Conservation (phyloP, 2,113 vertebrate genomes). For the Eira barbara region DNA sequence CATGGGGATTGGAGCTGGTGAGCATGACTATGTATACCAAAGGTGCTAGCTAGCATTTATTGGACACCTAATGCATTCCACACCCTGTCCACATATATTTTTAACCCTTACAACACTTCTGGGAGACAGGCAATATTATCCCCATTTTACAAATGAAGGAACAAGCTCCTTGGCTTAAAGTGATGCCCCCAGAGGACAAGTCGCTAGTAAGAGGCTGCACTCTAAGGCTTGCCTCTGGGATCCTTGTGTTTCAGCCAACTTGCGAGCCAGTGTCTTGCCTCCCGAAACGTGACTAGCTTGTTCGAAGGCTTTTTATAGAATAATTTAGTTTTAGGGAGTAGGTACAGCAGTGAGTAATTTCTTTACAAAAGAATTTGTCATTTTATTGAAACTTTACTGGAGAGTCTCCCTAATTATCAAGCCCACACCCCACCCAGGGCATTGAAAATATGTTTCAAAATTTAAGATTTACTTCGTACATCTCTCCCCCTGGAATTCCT, state of each 20-base stretch:
- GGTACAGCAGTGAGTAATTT: constrained; percentile 62
- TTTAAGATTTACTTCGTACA: constrained; percentile 40
- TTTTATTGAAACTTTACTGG: constrained; percentile 62
- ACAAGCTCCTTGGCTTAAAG: not conserved
- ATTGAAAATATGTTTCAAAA: constrained; percentile 55
- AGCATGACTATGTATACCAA: no score
- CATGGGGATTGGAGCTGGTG: not conserved
- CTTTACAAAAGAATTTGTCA: constrained; percentile 67
- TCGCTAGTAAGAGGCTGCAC: not conserved
- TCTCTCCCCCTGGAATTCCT: constrained; percentile 39
- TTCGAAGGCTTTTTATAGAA: constrained; percentile 60
- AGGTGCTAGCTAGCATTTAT: not conserved
- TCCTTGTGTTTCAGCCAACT: not conserved
- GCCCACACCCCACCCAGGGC: constrained; percentile 53
- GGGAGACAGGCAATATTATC: not conserved
- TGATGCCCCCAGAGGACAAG: not conserved
- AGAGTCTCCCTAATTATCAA: constrained; percentile 61
- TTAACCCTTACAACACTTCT: not conserved
- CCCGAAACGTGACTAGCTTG: not conserved
- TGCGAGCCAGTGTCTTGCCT: not conserved
- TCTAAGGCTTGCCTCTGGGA: not conserved
- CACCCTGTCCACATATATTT: not conserved
- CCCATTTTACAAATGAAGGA: not conserved
- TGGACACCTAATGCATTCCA: not conserved
- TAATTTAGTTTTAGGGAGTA: constrained; percentile 34